Evolutionary conservation across 64 coral and sea anemone species (phyloP).

Genomic region (Platygyra sinensis): DNA sequence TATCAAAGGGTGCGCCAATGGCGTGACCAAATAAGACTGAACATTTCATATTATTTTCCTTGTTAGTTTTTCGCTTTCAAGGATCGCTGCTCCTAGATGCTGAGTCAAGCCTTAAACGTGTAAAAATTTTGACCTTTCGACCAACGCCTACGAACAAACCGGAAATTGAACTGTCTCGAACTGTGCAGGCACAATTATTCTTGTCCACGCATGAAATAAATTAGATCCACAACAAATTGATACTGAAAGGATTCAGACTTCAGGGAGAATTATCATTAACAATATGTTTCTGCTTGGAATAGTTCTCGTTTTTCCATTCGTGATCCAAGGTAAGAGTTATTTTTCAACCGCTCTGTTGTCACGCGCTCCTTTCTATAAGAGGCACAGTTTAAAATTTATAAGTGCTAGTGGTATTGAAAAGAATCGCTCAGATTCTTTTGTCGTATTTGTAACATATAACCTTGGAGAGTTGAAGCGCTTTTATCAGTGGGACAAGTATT

Average conservation of each 20-base stretch:
- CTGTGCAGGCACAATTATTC: not conserved
- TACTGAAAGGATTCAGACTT: not conserved
- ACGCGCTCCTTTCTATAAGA: not conserved
- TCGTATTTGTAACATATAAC: no score
- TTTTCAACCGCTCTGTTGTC: not conserved
- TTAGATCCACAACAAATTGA: not conserved
- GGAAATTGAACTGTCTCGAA: not conserved
- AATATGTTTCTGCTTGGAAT: not conserved
- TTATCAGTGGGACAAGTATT: no score
- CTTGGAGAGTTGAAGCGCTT: no score
- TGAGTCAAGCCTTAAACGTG: not conserved
- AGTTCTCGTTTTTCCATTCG: not conserved
- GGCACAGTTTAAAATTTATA: no score
- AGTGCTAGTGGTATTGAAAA: no score
- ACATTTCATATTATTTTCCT: not conserved
- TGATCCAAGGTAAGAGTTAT: not conserved
- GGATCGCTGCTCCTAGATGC: not conserved
- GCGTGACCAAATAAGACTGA: no score
- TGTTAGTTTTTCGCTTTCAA: not conserved
- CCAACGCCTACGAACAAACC: not conserved
- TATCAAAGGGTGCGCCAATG: no score
- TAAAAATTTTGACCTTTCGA: slow-evolving; percentile 3
- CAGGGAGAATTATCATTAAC: no score
- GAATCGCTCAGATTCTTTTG: no score
- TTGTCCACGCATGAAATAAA: not conserved